phyloP scores from a whole-genome alignment of 1,140 invertebrate species.

The Lepidotrigona ventralis region DNA sequence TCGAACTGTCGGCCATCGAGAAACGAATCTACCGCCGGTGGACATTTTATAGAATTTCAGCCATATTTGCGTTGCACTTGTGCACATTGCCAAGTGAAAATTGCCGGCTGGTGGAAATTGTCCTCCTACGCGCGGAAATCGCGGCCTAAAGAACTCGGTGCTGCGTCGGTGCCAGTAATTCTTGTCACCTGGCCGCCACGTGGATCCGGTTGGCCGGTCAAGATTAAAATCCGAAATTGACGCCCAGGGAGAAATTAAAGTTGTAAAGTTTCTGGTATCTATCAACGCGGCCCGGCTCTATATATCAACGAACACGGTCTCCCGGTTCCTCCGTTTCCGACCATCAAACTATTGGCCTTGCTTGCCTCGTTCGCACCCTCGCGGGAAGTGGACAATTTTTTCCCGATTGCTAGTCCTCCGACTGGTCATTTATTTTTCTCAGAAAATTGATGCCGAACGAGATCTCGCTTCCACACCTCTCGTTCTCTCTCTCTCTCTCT shows the following conservation, averaged over 20 bases:
- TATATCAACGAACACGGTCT: slow-evolving; percentile 66
- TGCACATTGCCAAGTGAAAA: slow-evolving; percentile 44
- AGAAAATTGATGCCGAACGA: slow-evolving; percentile 60
- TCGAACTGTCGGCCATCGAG: slow-evolving; percentile 11
- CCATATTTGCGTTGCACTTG: slow-evolving; percentile 45
- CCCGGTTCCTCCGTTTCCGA: slow-evolving; percentile 37
- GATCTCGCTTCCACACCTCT: slow-evolving; percentile 4
- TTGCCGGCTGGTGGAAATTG: slow-evolving; percentile 24
- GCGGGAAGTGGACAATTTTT: slow-evolving; percentile 32
- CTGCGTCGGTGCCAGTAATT: slow-evolving; percentile 40
- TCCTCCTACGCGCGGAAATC: neutral
- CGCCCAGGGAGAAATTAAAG: slow-evolving; percentile 68
- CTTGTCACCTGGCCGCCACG: slow-evolving; percentile 45
- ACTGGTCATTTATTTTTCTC: slow-evolving; percentile 71
- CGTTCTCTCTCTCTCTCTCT: neutral
- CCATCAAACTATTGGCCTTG: slow-evolving; percentile 58
- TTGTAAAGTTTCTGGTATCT: slow-evolving; percentile 73
- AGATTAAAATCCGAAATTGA: slow-evolving; percentile 69
- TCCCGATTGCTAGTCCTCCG: slow-evolving; percentile 18
- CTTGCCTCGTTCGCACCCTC: neutral
- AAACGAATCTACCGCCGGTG: slow-evolving; percentile 14
- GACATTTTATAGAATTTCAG: slow-evolving; percentile 42
- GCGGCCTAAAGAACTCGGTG: slow-evolving; percentile 4
- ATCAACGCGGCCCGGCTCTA: slow-evolving; percentile 69
- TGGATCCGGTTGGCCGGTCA: slow-evolving; percentile 47